phyloP scores from a whole-genome alignment of 2,888 invertebrate genomes.

The Bugula neritina region DNA sequence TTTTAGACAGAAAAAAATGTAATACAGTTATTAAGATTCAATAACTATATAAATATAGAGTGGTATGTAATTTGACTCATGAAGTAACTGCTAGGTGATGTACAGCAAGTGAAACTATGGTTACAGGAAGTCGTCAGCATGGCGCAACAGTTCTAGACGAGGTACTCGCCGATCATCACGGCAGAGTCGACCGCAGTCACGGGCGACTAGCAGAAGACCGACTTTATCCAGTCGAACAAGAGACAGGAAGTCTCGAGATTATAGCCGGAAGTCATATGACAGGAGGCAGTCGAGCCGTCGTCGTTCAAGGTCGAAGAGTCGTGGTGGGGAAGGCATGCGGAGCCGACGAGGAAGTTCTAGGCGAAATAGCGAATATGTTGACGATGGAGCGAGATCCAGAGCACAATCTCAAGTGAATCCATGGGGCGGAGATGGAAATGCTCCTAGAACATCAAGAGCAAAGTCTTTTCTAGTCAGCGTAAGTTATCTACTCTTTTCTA shows the following conservation, averaged over 20 bases:
- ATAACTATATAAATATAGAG: no score
- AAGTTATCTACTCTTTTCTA: not conserved
- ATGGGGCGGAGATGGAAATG: not conserved
- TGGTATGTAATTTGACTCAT: no score
- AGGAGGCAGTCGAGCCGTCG: not conserved
- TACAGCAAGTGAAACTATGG: no score
- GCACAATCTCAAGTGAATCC: not conserved
- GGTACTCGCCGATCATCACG: not conserved
- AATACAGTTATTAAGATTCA: no score
- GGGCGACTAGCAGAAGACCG: not conserved
- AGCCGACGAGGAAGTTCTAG: not conserved
- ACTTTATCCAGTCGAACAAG: not conserved
- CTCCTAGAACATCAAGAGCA: not conserved
- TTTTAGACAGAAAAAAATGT: no score
- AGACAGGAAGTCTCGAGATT: not conserved
- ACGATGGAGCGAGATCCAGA: not conserved
- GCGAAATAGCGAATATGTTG: not conserved
- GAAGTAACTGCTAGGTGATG: no score
- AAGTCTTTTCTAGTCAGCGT: not conserved
- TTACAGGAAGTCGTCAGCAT: no score
- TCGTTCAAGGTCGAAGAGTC: not conserved
- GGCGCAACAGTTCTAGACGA: no score
- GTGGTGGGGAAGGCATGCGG: not conserved
- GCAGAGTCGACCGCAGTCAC: not conserved
- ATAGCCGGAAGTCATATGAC: not conserved